Conservation (phyloP, 2,797 vertebrate species). For the Chromis chromis region DNA sequence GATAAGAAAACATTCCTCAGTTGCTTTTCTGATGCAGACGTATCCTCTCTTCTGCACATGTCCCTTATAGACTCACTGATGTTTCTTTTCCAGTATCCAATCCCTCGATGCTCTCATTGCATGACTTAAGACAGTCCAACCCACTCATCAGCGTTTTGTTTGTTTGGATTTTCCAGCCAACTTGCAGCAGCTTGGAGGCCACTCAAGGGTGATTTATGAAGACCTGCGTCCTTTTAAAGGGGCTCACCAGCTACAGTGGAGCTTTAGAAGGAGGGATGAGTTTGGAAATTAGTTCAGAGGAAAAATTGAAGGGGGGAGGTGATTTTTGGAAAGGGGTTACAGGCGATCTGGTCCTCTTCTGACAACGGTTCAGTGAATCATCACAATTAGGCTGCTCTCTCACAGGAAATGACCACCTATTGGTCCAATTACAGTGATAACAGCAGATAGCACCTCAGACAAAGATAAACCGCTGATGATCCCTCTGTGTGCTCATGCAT, state of each 20-base stretch:
- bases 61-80: conserved; percentile 30
- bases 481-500: conserved; percentile 14
- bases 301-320: conserved; percentile 18
- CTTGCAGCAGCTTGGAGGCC: conserved; percentile 47
- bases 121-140: conserved; percentile 59
- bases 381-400: conserved; percentile 48
- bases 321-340: conserved; percentile 20
- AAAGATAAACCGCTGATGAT: conserved; percentile 14
- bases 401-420: conserved; percentile 70
- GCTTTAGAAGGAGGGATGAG: conserved; percentile 62
- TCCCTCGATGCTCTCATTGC: conserved; percentile 47
- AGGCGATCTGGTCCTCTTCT: conserved; percentile 50
- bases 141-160: conserved; percentile 64
- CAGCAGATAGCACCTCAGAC: conserved; percentile 58
- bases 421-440: conserved; percentile 71
- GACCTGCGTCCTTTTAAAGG: conserved; percentile 65
- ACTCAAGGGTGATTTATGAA: conserved; percentile 52
- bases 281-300: conserved; percentile 54
- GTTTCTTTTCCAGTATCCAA: conserved; percentile 64
- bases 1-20: conserved; percentile 77
- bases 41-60: conserved; percentile 22
- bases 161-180: conserved; percentile 74
- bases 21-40: conserved; percentile 18
- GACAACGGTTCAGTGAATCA: conserved; percentile 34
- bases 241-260: conserved; percentile 16